These are phyloP conservation scores for Marisa cornuarietis DNA, from an alignment of 1,140 invertebrate species.

Conservation along the genomic window DNA sequence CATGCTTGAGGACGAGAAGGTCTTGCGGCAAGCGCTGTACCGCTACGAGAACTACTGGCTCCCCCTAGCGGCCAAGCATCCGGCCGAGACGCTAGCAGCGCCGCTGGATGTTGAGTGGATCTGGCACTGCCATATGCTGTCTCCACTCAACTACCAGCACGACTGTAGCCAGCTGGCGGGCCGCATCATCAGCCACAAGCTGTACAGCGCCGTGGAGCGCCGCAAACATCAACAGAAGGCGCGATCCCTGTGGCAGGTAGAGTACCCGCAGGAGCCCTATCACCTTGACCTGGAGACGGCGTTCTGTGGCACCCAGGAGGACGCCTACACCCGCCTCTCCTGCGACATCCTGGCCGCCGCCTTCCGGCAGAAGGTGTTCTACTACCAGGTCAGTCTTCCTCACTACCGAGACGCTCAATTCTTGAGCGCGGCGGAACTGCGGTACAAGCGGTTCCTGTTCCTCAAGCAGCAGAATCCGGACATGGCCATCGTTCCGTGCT, in stretches of 20 bases:
- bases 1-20: conserved; percentile 15
- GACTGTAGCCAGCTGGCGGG: conserved; percentile 17
- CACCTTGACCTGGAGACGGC: conserved; percentile 2
- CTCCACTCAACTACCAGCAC: conserved; percentile 61
- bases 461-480: conserved; percentile 65
- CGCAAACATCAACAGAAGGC: conserved; percentile 18
- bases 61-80: conserved; percentile 61
- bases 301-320: conserved; percentile 11
- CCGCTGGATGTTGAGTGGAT: conserved; percentile 70
- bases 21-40: conserved; percentile 57
- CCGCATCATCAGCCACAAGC: conserved; percentile 10
- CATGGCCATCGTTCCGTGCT: conserved; percentile 68
- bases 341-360: conserved; percentile 66
- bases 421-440: conserved; percentile 61
- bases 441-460: conserved; percentile 68
- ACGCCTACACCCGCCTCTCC: conserved; percentile 29
- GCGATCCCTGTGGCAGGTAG: conserved; percentile 19
- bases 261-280: conserved; percentile 19
- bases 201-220: conserved; percentile 19
- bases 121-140: conserved; percentile 69
- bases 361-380: conserved; percentile 62
- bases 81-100: conserved; percentile 56
- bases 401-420: conserved; percentile 67
- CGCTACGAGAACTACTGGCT: conserved; percentile 69
- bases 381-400: conserved; percentile 67